phyloP scores from a whole-genome alignment of 2,888 invertebrate genomes.

The Acanthopleura granulata region DNA sequence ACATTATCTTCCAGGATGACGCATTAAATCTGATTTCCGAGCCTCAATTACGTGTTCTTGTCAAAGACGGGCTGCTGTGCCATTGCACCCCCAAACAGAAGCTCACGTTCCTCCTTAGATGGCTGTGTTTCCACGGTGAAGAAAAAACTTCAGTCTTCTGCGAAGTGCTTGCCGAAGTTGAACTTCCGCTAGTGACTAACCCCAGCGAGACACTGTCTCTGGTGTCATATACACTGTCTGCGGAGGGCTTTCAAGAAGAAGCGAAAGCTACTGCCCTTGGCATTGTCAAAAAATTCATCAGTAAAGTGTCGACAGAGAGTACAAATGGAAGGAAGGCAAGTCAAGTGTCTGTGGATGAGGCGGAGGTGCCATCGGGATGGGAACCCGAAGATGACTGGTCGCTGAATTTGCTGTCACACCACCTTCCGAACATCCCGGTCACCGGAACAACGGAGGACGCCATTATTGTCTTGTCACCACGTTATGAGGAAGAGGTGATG shows the following conservation, averaged over 20 bases:
- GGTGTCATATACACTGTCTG: background rate
- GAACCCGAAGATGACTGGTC: background rate
- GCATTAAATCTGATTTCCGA: background rate
- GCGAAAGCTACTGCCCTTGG: background rate
- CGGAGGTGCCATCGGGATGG: background rate
- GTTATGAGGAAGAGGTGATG: background rate
- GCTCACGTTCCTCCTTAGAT: background rate
- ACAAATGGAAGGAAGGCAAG: background rate
- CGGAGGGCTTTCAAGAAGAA: background rate
- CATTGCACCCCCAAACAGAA: slow-evolving; percentile 4
- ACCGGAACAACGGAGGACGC: slow-evolving; percentile 11
- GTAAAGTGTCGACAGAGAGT: background rate
- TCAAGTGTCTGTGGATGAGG: background rate
- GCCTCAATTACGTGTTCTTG: background rate
- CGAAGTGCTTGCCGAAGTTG: background rate
- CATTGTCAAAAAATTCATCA: background rate
- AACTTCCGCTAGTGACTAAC: background rate
- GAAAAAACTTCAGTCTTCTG: background rate
- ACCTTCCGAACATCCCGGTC: background rate
- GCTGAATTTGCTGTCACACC: background rate
- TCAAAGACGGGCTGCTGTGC: background rate
- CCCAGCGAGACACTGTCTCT: background rate
- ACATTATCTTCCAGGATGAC: background rate
- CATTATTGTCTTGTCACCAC: background rate
- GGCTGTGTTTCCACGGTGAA: background rate